A percentile compares a stretch with the other conserved stretches of the same genome.
Conservation (phyloP, 2,888 invertebrate genomes). For the Chrysomela aeneicollis region DNA sequence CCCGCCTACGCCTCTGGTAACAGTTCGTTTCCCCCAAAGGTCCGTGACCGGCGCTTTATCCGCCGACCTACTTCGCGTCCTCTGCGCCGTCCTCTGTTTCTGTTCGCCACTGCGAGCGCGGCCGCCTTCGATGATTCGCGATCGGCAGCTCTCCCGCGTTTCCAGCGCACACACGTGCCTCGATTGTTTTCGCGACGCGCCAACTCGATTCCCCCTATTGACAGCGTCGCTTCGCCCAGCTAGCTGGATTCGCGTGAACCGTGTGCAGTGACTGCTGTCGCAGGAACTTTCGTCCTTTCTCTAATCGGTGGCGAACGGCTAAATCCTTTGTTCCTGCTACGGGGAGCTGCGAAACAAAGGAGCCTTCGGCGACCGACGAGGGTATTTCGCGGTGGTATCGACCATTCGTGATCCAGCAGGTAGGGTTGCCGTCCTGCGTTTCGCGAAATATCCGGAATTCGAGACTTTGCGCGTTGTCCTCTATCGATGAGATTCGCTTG, state of each 20-base stretch:
- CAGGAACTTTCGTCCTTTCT: no score
- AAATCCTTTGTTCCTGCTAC: no score
- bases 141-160: conserved; percentile 31
- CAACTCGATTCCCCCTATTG: not conserved
- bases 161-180: not conserved
- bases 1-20: conserved; percentile 26
- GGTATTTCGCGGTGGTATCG: not conserved
- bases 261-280: not conserved
- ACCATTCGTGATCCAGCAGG: not conserved
- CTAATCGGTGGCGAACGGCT: no score
- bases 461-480: no score
- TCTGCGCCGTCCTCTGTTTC: conserved; percentile 34
- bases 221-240: not conserved
- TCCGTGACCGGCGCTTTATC: conserved; percentile 49
- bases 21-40: conserved; percentile 54
- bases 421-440: not conserved
- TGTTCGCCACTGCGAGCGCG: conserved; percentile 41
- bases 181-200: conserved; percentile 24
- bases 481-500: no score
- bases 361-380: not conserved
- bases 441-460: not conserved
- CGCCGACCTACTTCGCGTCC: conserved; percentile 48
- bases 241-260: no score
- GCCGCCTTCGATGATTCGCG: conserved; percentile 22
- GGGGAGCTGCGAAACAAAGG: no score